Evolutionary conservation across 2,888 invertebrate genomes (phyloP), one percentile per base, ranked within the genome.

Genomic region (Chrysolina americana): DNA sequence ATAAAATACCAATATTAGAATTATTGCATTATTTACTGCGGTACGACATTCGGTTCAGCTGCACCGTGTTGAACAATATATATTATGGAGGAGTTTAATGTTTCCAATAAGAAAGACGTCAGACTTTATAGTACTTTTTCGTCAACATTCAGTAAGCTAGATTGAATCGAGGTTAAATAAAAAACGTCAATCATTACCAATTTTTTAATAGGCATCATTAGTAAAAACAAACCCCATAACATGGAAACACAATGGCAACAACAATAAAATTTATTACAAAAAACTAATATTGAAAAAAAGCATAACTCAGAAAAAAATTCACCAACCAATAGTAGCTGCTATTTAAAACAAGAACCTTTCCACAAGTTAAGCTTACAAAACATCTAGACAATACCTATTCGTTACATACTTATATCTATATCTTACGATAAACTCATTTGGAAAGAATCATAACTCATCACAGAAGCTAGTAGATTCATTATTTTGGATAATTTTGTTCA

Each of bases 371-470:
- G 85, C 85, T 82, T 85, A 85, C 83, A 84, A 85, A 85, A 84
- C 81, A 81, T 83, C 83, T 83, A 85, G 84, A 85, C 85, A 84
- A 85, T 76, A 74, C 72, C 75, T 78, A 76, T 71, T 72, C 68
- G 65, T 75, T 74, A 74, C 76, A 76, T 76, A 50, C 66, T 74
- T 75, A 71, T 73, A 72, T 72, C 76, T 74, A 71, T 64, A 69
- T 75, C 83, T 81, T 65, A 81, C 84, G 82, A 84, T 83, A 82
- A 79, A 78, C 78, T 79, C 79, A 78, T 82, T 77, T 82, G 79
- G 70, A 78, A 81, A 84, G 79, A 83, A 84, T 85, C 59, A 83
- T 81, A 87, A 87, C 84, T 84, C 86, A 87, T 88, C 87, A 88
- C 87, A 88, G 87, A 88, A 88, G 88, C 88, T 83, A 85, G 85